Base-by-base conservation (phyloP, 92 coral and sea anemone species). In the Bergia sp. region DNA sequence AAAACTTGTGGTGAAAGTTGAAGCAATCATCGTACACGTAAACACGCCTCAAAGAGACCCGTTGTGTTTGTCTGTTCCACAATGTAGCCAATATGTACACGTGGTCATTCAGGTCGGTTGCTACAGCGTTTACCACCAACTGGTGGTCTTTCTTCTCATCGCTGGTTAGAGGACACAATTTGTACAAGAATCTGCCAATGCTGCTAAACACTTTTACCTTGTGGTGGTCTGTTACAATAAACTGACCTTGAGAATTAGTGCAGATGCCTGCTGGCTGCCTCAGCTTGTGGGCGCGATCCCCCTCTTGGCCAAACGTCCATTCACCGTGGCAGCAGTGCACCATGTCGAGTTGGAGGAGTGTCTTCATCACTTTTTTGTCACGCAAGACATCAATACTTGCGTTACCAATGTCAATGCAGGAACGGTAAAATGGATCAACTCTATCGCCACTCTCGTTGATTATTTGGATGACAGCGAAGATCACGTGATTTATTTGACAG, bases 201-300 rank as follows among this genome's bases (percentile, higher is more conserved):
- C 41, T 84, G 66, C 57, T 58, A 64, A 67, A 84, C 16, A 84
- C 87, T 69, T 84, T 84, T 23, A 76, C 53, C 37, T 18, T 64
- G n/a, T 44, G 73, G 78, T 29, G 73, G 42, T 84, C 87, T 43
- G 50, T 66, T 10, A 84, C 88, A 38, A 85, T 61, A 10, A 84
- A 67, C 0, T 67, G 50, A 0, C 79, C 79, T 69, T 84, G 8
- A 5, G 74, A 65, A 64, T 43, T 69, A 4, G 79, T 42, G 75
- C 77, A 73, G 44, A 84, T 42, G 40, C 49, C 41, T 5, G 1
- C 37, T 20, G 87, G 87, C 0, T 44, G 16, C 50, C n/a, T 67
- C 18, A 84, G 77, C 12, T 43, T 84, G 65, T 67, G 65, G 2
- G 37, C 11, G 3, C 39, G 37, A 9, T 69, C 75, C 75, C 75